These are phyloP conservation scores for Rhyzopertha dominica DNA, from an alignment of 1,140 invertebrate species.

Conservation along the genomic window DNA sequence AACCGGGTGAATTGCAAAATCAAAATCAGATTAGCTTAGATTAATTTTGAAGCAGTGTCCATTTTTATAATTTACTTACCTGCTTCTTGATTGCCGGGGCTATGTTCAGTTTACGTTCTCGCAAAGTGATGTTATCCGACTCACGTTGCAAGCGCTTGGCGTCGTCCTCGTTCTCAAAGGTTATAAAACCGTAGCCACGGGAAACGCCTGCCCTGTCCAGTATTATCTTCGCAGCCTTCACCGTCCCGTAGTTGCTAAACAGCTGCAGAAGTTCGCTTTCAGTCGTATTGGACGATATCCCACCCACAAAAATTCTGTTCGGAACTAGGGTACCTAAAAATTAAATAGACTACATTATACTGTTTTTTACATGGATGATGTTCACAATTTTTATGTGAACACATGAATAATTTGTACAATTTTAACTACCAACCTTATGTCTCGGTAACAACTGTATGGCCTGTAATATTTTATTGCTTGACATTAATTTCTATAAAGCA, in stretches of 20 bases:
- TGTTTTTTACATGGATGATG: too few species aligned
- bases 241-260: slow-evolving; percentile 82
- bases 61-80: too few species aligned
- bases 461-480: too few species aligned
- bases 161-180: slow-evolving; percentile 89
- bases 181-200: slow-evolving; percentile 94
- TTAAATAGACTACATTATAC: too few species aligned
- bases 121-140: slow-evolving; percentile 56
- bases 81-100: slow-evolving; percentile 88
- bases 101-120: slow-evolving; percentile 81
- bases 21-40: too few species aligned
- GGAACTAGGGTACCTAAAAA: slow-evolving; percentile 71
- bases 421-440: too few species aligned
- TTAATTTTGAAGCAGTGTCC: too few species aligned
- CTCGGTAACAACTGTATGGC: too few species aligned
- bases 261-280: slow-evolving; percentile 77
- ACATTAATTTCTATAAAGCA: too few species aligned
- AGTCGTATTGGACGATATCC: slow-evolving; percentile 82
- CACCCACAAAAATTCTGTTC: slow-evolving; percentile 91
- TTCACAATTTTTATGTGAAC: too few species aligned
- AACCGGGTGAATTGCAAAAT: too few species aligned
- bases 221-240: slow-evolving; percentile 92
- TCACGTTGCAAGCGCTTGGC: slow-evolving; percentile 68
- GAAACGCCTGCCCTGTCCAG: slow-evolving; percentile 88
- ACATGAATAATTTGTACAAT: too few species aligned